These are phyloP conservation scores for Helicolenus hilgendorfi DNA, from an alignment of 2,797 vertebrate species.

Conservation along the genomic window DNA sequence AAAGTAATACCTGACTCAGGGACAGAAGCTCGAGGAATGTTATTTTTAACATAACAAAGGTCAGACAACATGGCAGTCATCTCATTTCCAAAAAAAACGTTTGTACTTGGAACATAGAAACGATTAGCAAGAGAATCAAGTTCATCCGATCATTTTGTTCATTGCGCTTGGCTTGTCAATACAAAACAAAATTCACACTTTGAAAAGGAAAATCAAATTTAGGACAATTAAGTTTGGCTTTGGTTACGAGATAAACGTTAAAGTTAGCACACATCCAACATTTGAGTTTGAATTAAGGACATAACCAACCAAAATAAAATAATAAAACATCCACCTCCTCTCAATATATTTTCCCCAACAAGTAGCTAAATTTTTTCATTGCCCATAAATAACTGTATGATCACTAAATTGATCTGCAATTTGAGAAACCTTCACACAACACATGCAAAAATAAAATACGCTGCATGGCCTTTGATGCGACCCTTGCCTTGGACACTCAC, in stretches of 20 bases:
- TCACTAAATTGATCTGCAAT: conserved; percentile 35
- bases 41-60: conserved; percentile 34
- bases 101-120: background rate
- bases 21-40: conserved; percentile 72
- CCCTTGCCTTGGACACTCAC: background rate
- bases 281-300: conserved; percentile 5
- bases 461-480: conserved; percentile 23
- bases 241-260: conserved; percentile 26
- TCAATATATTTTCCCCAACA: conserved; percentile 7
- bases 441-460: conserved; percentile 61
- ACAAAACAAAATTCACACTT: conserved; percentile 6
- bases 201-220: conserved; percentile 13
- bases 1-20: conserved; percentile 58
- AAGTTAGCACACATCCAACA: conserved; percentile 18
- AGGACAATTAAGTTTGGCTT: conserved; percentile 35
- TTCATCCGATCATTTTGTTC: conserved; percentile 1
- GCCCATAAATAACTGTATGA: conserved; percentile 25
- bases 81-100: background rate
- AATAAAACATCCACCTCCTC: background rate
- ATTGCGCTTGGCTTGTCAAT: conserved; percentile 15
- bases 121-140: conserved; percentile 8
- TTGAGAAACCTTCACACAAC: conserved; percentile 45
- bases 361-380: conserved; percentile 32
- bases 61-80: conserved; percentile 31
- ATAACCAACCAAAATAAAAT: background rate